Base-by-base conservation (phyloP, 2,888 invertebrate genomes). In the Odontomyia ornata region DNA sequence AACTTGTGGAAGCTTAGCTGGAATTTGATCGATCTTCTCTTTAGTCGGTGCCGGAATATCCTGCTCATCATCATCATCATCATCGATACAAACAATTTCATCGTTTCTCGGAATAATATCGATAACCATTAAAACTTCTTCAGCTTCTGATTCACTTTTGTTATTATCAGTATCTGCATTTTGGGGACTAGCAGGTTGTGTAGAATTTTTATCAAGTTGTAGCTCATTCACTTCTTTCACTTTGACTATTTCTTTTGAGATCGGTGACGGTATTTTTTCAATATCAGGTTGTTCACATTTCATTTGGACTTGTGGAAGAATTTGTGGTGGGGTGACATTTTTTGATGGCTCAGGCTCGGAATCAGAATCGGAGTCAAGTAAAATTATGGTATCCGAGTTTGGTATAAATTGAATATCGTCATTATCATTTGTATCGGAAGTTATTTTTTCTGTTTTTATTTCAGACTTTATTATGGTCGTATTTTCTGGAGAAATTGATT, bases 361-460 rank as follows among this genome's bases (percentile, higher is more conserved):
- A n/a, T n/a, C n/a, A 36, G 30, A 30, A 65, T 65, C 64, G n/a
- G 28, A 43, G 25, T 69, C 69, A 1, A 69, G 36, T 18, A 65
- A 4, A 47, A 69, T 69, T 15, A 69, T 25, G 13, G 15, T 25
- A 23, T 69, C 69, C 21, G 67, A 67, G 4, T n/a, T 3, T 46
- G 15, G 13, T 11, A 69, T 25, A 25, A 69, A 30, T 46, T 69
- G 25, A 1, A 69, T 25, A 23, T 69, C 69, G 43, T 69, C 69
- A 69, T 69, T 43, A 25, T 69, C 69, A 25, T 25, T 27, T 1
- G 9, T 23, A 46, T 47, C 27, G 1, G 9, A 28, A 5, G 43
- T 25, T 36, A 11, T 11, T 9, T 36, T 4, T 67, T 28, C 30
- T 21, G 15, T 5, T 64, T 36, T 36, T 15, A 18, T 36, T 36